A percentile compares a stretch with the other conserved stretches of the same genome.
Conservation (phyloP, 2,888 invertebrate species). For the Drosophila paranaensis region DNA sequence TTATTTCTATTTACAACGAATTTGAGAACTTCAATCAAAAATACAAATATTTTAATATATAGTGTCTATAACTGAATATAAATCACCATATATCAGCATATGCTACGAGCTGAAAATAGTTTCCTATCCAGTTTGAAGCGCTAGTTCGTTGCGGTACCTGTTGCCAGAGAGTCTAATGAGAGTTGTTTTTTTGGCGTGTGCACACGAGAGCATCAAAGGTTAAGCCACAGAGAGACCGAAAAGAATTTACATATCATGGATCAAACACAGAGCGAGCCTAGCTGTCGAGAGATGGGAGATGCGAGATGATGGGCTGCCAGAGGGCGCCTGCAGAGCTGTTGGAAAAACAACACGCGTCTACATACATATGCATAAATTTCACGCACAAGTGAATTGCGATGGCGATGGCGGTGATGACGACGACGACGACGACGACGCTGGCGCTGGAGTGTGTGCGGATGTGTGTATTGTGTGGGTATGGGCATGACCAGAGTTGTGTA, state of each 20-base stretch:
- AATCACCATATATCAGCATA: background rate
- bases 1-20: too few relatives aligned
- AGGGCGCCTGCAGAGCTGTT: slow-evolving; percentile 20
- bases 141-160: slow-evolving; percentile 24
- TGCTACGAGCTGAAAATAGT: background rate
- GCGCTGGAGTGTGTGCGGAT: slow-evolving; percentile 16
- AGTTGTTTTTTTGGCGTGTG: slow-evolving; percentile 14
- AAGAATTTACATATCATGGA: slow-evolving; percentile 63
- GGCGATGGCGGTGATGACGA: slow-evolving; percentile 27
- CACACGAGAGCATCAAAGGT: slow-evolving; percentile 40
- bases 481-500: slow-evolving; percentile 9
- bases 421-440: background rate
- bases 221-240: slow-evolving; percentile 40
- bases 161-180: slow-evolving; percentile 48
- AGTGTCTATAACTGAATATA: background rate
- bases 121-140: background rate
- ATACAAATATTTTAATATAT: background rate
- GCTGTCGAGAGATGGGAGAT: background rate
- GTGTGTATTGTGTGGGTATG: background rate
- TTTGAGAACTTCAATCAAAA: background rate
- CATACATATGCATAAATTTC: slow-evolving; percentile 59
- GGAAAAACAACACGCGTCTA: slow-evolving; percentile 52
- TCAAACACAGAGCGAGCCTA: slow-evolving; percentile 39
- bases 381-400: slow-evolving; percentile 53
- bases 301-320: slow-evolving; percentile 2